Base-by-base conservation (phyloP, 1,140 invertebrate species). In the Philopotamus ludificatus region DNA sequence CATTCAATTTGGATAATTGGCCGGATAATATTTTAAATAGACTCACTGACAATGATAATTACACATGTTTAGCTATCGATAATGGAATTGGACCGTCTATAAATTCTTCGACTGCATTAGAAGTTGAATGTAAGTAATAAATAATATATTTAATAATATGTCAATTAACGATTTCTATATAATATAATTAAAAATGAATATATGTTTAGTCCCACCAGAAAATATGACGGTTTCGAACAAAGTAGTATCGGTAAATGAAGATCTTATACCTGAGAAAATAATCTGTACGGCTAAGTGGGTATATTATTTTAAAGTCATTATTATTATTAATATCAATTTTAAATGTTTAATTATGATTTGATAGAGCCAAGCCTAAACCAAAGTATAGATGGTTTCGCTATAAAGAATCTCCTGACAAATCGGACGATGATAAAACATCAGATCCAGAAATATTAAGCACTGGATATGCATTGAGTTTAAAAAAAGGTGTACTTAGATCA, bases 1-100 rank as follows among this genome's bases (percentile, higher is more conserved):
- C 83, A 63, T 85, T 82, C 81, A 95, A 94, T 79, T 87, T 95
- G 83, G 83, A 86, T 1, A 87, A 87, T 41, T 94, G 92, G 91
- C 86, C 92, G 0, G 84, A 85, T 34, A 82, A 86, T 49, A 85
- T 87, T 71, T 81, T 96, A 44, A 88, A 93, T 70, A 85, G 90
- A 10, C 76, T 85, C 16, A 78, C 82, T 1, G 90, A 93, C 77
- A 90, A 90, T 71, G 88, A 89, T 9, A 89, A 89, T 73, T 95
- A 94, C 75, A 91, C 89, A 15, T 96, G 93, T 76, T 79, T 85
- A 45, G 92, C 90, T 54, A 88, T 84, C 9, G 78, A 80, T 3
- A 95, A 94, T 75, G 73, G 76, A 1, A 86, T 89, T n/a, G 89
- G 88, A 0, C 77, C 82, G 0, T 86, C 87, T 0, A 90, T 94